Evolutionary conservation across 2,797 vertebrate species (phyloP), one percentile per base, ranked within the genome.

Genomic region (Falco rusticolus): DNA sequence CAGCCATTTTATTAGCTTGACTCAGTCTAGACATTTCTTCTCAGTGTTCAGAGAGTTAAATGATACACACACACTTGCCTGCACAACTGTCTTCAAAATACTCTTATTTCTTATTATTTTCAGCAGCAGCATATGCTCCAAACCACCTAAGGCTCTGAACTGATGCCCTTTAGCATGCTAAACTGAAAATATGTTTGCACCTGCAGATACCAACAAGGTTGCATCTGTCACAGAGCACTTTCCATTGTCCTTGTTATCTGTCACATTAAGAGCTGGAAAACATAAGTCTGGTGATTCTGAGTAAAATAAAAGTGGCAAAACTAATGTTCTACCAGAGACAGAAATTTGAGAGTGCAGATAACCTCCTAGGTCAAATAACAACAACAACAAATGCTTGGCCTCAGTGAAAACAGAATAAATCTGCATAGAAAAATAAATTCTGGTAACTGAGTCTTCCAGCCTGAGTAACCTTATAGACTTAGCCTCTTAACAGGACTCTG

Each of bases 171-270:
- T 65, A 89, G 50, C 13, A 90, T 34, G 51, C 57, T 86, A 81
- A 96, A 92, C 50, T 60, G 78, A 88, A 96, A 86, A 88, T 13
- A 71, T 19, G 37, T 87, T 97, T 96, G 50, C n/a, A 94, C 82
- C 80, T 87, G 78, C 60, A 89, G 77, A 68, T 57, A 41, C 54
- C 66, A 88, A 69, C 84, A 86, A 87, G 56, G 69, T 70, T 96
- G 81, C 69, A 96, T 69, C 89, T 96, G 85, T 95, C 84, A 92
- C 79, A 66, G 41, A 71, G 39, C 1, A 3, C 54, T 54, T 75
- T 74, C 61, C 66, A 72, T 90, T 90, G 71, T 90, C 92, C 81
- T 92, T 96, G 86, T 85, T 92, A 92, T 31, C 79, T 90, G 60
- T 85, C 81, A 66, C 26, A 34, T 64, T 84, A 82, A 72, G 78